Evolutionary conservation across 2,888 invertebrate genomes (phyloP), one percentile per base, ranked within the genome.

Genomic region (Drosophila dives): DNA sequence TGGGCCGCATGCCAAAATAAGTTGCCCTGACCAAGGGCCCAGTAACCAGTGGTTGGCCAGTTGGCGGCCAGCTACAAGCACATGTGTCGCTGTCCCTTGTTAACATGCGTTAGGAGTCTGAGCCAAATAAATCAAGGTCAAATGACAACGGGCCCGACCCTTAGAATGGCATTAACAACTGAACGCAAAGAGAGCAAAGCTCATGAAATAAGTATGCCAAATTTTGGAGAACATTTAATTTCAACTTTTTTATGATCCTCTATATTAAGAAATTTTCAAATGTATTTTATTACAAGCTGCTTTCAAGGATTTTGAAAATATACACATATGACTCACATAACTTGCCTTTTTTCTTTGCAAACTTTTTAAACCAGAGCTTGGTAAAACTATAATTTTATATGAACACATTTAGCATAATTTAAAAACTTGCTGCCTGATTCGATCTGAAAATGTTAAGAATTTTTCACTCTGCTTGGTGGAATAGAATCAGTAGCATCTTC

Each of bases 21-120:
- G 50, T 42, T 51, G 26, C 49, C 33, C 36, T 3, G 38, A n/a
- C 45, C 48, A 50, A 64, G 49, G 26, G 32, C 23, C 32, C 45
- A 45, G 23, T 38, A 26, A 20, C 29, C 56, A 29, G 32, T 29
- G 61, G 56, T 20, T 38, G 15, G 33, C 6, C 20, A 50, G 56
- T 20, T 38, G 15, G 33, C 6, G 54, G 29, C 26, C 53, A 50
- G 42, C 33, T 40, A 55, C 55, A 34, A 34, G 64, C 74, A 32
- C 71, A 64, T 61, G 61, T 70, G 75, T 59, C 68, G 63, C 56
- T 61, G 65, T 56, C 64, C 68, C 82, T 81, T 85, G 85, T 83
- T 83, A 83, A 83, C 85, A 83, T 83, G 83, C 80, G 75, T 83
- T 83, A 80, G 83, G 85, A 81, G 80, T 80, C 72, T 80, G 72